Base-by-base conservation (phyloP, 2,797 vertebrate species). In the Dipus sagitta region DNA sequence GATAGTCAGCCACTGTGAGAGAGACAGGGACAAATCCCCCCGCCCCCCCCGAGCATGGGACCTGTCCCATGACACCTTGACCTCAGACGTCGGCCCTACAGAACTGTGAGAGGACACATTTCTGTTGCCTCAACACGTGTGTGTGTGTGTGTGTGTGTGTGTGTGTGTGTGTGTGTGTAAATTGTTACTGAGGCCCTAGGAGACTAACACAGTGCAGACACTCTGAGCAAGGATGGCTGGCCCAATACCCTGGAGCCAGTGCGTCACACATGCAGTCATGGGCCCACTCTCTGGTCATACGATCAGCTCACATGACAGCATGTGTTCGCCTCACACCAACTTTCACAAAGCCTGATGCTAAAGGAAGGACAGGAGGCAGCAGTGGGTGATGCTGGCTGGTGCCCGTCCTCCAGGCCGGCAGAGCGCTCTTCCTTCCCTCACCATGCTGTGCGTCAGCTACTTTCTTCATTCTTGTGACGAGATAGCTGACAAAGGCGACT, bases 41-140 rank as follows among this genome's bases (percentile, higher is more conserved):
- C 38, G 5, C 17, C 60, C 60, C 38, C 38, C 15, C 1, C 5
- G 12, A 13, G 38, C 20, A 2, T 62, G 2, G 2, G 4, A 76
- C 38, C 52, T 42, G 3, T 17, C 30, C 17, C 3, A 2, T 0
- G 0, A 11, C 42, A 2, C 12, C 58, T 12, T 0, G 38, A 32
- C 18, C 64, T 23, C 12, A 28, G 72, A 34, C n/a, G 4, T 68
- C 47, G 12, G 38, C 26, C 3, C 42, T 65, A 54, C 14, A 23
- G 71, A n/a, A 14, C 21, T 11, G 4, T 3, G 58, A 13, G 79
- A 79, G 34, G 34, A 42, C 2, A 20, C 8, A 11, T 26, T 47
- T 24, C 85, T 24, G 3, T 23, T 34, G 64, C 18, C 17, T 84
- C 1, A 52, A 34, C 17, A 15, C n/a, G 24, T 20, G 47, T 38